Evolutionary conservation across 2,797 vertebrate genomes (phyloP), one percentile per base, ranked within the genome.

Genomic region (Sebastes taczanowskii): DNA sequence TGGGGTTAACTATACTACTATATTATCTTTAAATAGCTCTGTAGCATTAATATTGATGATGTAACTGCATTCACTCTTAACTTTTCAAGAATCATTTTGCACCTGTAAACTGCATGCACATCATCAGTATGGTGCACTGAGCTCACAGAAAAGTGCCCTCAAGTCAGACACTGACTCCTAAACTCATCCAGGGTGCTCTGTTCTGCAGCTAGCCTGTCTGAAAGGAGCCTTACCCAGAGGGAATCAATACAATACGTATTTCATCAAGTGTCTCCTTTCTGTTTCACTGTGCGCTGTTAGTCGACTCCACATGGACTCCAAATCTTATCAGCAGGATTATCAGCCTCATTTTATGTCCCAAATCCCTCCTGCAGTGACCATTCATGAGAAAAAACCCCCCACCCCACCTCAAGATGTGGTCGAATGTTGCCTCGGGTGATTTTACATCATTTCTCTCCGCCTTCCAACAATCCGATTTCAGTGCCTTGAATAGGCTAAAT

Each of bases 401-500:
- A 13, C 10, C 38, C 53, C 55, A 82, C 74, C 46, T 82, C 69
- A 75, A 76, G 77, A 83, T 71, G 60, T 75, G 68, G 85, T 94
- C 90, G 91, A 74, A 93, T 90, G 93, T 93, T 94, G 85, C 92
- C 80, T 95, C 94, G 91, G 95, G 72, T 95, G 93, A 95, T 94
- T 92, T 95, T 89, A 93, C 95, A 95, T 96, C 92, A 95, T 90
- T 91, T 90, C 80, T 88, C 93, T 91, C 95, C 92, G 92, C 94
- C 94, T 93, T 89, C 91, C 74, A 85, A 78, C 86, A 95, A 95
- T 95, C 93, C 78, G 91, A 94, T 94, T 94, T 86, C 83, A 90
- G 86, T 74, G 83, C 88, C 86, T 88, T 84, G 88, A 89, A 85
- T 78, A 75, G 84, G 85, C 80, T 80, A 86, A 79, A 87, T 83